Evolutionary conservation across 2,888 invertebrate genomes (phyloP).

Genomic region (Synergus gifuensis): DNA sequence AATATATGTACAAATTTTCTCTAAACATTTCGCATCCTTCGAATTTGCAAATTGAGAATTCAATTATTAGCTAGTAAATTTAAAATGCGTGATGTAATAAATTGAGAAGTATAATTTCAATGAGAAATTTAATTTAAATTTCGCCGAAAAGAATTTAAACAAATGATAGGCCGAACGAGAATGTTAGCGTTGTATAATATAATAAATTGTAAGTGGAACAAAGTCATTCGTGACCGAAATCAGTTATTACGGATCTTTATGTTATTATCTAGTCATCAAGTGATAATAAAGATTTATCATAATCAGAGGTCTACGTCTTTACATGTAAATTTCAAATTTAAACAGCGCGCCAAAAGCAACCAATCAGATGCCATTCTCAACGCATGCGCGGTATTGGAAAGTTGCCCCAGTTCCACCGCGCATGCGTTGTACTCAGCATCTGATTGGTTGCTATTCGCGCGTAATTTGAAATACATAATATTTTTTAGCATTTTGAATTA

Average conservation of each 20-base stretch:
- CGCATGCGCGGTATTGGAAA: too few species aligned
- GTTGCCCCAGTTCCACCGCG: too few species aligned
- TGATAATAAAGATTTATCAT: conserved; percentile 77
- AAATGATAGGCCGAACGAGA: conserved; percentile 31
- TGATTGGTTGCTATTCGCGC: too few species aligned
- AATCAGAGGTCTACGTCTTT: conserved; percentile 62
- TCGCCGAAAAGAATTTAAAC: conserved; percentile 16
- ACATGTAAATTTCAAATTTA: neutral
- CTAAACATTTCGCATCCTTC: neutral
- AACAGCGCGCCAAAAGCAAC: too few species aligned
- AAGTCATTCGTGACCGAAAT: conserved; percentile 58
- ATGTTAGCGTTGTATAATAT: conserved; percentile 39
- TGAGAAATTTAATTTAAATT: conserved; percentile 25
- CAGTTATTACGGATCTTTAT: conserved; percentile 76
- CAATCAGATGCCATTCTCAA: too few species aligned
- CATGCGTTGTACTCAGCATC: too few species aligned
- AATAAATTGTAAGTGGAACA: conserved; percentile 40
- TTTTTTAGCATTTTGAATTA: too few species aligned
- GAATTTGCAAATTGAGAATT: conserved; percentile 17
- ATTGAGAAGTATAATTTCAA: conserved; percentile 5
- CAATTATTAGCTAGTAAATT: conserved; percentile 28
- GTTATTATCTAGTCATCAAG: conserved; percentile 77
- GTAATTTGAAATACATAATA: too few species aligned
- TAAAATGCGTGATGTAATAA: neutral
- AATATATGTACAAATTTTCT: neutral